Conservation (phyloP, 2,113 vertebrate genomes). For the Camelus dromedarius region DNA sequence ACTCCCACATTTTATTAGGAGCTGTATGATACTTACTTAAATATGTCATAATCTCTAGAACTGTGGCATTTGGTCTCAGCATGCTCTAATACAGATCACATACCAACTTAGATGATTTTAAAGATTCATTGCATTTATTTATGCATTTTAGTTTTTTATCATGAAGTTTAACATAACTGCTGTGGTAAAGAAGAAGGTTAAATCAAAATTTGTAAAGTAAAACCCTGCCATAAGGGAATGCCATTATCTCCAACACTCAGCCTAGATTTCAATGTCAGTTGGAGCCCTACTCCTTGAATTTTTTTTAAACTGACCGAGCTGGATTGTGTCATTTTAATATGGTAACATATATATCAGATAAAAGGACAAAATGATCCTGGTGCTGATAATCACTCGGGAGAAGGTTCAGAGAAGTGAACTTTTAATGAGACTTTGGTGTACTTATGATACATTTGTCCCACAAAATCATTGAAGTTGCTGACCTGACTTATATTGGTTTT, state of each 20-base stretch:
- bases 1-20: constrained; percentile 42
- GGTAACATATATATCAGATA: constrained; percentile 7
- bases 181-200: constrained; percentile 5
- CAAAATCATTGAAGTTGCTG: constrained; percentile 49
- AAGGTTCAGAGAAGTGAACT: constrained; percentile 43
- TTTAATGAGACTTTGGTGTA: constrained; percentile 61
- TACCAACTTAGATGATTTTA: constrained; percentile 1
- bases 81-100: not conserved
- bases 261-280: constrained; percentile 55
- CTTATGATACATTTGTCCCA: constrained; percentile 44
- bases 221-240: not conserved
- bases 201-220: constrained; percentile 13
- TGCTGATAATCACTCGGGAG: constrained; percentile 21
- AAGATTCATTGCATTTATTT: not conserved
- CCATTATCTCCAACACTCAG: not conserved
- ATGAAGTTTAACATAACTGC: constrained; percentile 45
- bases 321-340: constrained; percentile 52
- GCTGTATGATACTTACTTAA: not conserved
- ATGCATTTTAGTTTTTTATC: constrained; percentile 34
- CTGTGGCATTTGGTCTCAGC: not conserved
- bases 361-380: constrained; percentile 13
- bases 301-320: not conserved
- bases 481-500: constrained; percentile 55
- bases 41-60: not conserved
- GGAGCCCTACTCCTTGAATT: constrained; percentile 29